A percentile compares a stretch with the other conserved stretches of the same genome.
phyloP scores from a whole-genome alignment of 2,113 vertebrate genomes.

The human (Homo sapiens) region DNA sequence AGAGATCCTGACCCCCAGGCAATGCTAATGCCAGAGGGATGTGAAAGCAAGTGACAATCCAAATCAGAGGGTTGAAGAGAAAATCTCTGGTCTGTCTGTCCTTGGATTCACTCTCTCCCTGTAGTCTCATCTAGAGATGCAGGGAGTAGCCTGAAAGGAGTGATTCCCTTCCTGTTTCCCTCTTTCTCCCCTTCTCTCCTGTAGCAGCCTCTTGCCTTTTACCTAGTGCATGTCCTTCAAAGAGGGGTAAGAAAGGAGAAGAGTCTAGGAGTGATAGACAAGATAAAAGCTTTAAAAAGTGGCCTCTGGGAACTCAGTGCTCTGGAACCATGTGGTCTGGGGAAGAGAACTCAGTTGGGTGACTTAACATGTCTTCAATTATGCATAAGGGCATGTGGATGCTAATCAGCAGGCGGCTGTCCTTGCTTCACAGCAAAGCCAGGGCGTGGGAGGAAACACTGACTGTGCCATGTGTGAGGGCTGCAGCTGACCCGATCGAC shows the following conservation, averaged over 20 bases:
- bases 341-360: fast-evolving
- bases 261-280: background rate
- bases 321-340: background rate
- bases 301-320: background rate
- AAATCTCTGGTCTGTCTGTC: background rate
- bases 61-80: background rate
- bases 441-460: background rate
- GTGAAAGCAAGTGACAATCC: fast-evolving
- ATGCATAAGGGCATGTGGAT: background rate
- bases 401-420: background rate
- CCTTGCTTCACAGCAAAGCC: background rate
- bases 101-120: background rate
- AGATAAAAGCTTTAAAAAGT: background rate
- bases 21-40: background rate
- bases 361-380: background rate
- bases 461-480: fast-evolving
- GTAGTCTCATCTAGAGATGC: no score
- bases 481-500: background rate
- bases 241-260: background rate
- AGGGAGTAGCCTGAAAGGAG: no score
- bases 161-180: fast-evolving
- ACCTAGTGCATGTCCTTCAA: background rate
- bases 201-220: background rate
- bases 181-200: background rate
- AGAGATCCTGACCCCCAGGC: background rate